Conservation (phyloP, 92 coral and sea anemone species). For the Siderastrea siderea region DNA sequence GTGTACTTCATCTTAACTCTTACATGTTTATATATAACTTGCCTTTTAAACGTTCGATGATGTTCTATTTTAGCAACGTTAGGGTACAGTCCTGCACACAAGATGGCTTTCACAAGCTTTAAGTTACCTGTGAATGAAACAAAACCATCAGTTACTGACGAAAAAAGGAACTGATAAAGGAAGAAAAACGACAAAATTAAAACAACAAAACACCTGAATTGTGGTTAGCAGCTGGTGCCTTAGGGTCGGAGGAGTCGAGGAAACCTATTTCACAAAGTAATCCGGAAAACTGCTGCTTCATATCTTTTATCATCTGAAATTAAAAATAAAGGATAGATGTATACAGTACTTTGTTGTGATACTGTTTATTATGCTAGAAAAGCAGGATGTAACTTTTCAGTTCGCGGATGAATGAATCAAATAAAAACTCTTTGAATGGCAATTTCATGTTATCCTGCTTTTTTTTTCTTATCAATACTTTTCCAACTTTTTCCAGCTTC, state of each 20-base stretch:
- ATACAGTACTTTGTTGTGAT: too few relatives aligned
- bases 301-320: constrained; percentile 89
- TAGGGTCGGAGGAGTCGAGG: constrained; percentile 77
- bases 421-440: too few relatives aligned
- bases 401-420: too few relatives aligned
- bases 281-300: constrained; percentile 80
- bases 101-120: constrained; percentile 87
- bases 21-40: not conserved
- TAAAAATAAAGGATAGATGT: not conserved
- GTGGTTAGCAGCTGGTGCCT: constrained; percentile 73
- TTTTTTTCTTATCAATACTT: too few relatives aligned
- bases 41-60: constrained; percentile 70
- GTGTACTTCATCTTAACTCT: not conserved
- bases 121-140: constrained; percentile 72
- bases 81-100: constrained; percentile 98
- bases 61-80: constrained; percentile 85
- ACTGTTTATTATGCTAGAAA: too few relatives aligned
- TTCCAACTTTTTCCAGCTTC: too few relatives aligned
- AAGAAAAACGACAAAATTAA: not conserved
- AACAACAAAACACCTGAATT: constrained; percentile 75
- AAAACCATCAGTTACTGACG: not conserved
- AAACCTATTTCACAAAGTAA: constrained; percentile 87
- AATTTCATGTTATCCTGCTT: too few relatives aligned
- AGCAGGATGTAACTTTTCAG: too few relatives aligned
- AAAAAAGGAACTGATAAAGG: not conserved